Conservation (phyloP, 2,797 vertebrate genomes). For the Brotula barbata region DNA sequence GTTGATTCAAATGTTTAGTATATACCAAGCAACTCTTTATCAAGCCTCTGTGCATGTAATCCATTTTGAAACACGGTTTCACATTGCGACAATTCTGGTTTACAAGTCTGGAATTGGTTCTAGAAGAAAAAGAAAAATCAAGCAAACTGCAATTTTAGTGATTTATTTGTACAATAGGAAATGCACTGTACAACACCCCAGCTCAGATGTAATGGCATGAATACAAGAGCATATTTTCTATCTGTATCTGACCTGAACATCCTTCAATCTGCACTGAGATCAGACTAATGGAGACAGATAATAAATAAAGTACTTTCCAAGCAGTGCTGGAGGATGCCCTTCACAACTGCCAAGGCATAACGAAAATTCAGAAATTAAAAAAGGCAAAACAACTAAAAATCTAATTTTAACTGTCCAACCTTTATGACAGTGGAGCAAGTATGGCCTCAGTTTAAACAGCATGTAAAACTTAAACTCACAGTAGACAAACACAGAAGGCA, state of each 20-base stretch:
- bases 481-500: slow-evolving; percentile 68
- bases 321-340: slow-evolving; percentile 48
- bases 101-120: slow-evolving; percentile 26
- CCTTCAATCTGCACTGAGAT: slow-evolving; percentile 65
- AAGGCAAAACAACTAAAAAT: slow-evolving; percentile 35
- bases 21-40: slow-evolving; percentile 2
- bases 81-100: slow-evolving; percentile 37
- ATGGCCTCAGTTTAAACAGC: slow-evolving; percentile 66
- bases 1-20: slow-evolving; percentile 9
- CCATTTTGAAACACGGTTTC: slow-evolving; percentile 21
- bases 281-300: slow-evolving; percentile 52
- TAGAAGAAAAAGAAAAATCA: slow-evolving; percentile 22
- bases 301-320: slow-evolving; percentile 56
- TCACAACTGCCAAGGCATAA: slow-evolving; percentile 46
- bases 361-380: slow-evolving; percentile 58
- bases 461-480: slow-evolving; percentile 59
- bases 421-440: slow-evolving; percentile 56
- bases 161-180: slow-evolving; percentile 83
- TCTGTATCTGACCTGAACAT: slow-evolving; percentile 55
- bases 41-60: slow-evolving; percentile 60
- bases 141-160: slow-evolving; percentile 72
- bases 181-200: slow-evolving; percentile 74
- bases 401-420: slow-evolving; percentile 46
- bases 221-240: slow-evolving; percentile 55
- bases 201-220: slow-evolving; percentile 67